Base-by-base conservation (phyloP, 2,888 invertebrate genomes). In the Isotomurus palustris region DNA sequence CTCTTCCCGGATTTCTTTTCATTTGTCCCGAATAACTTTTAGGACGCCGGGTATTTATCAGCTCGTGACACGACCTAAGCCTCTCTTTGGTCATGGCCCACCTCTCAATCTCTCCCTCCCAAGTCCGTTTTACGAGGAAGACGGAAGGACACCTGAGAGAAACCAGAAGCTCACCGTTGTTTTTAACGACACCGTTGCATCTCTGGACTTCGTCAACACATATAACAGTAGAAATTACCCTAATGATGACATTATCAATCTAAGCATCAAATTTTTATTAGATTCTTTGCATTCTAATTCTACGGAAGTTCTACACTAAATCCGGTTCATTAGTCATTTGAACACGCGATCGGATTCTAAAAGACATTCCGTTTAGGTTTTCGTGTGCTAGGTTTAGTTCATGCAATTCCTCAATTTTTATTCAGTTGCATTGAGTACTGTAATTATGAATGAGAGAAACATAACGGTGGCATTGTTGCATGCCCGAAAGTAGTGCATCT, bases 181-280 rank as follows among this genome's bases (percentile, higher is more conserved):
- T 8, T 35, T 5, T n/a, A 12, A 40, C 38, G 40, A 17, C 24
- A 38, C 8, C 3, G 24, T 14, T 4, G 40, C 14, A 14, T n/a
- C 3, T 4, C 8, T 35, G 24, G n/a, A 38, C n/a, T 38, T 38
- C 27, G 40, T 14, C 5, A 35, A 50, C 21, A 38, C 38, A 2
- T 38, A 35, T 32, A 29, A 49, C 32, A 49, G 49, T 49, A 50
- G 22, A 22, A 25, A 17, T 5, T 61, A 61, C 32, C 64, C 64
- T 1, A 64, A 64, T 21, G 60, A 64, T 41, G 60, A 58, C 29
- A 54, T 60, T 52, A n/a, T 64, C 1, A 58, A 58, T 6, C 28
- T 58, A 19, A 56, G 60, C 49, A 36, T 52, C 21, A 12, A 5
- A 14, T 43, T 43, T 35, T 22, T 24, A 5, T 6, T 43, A 14